Evolutionary conservation across 1,140 invertebrate genomes (phyloP).

Genomic region (Papilio polytes): DNA sequence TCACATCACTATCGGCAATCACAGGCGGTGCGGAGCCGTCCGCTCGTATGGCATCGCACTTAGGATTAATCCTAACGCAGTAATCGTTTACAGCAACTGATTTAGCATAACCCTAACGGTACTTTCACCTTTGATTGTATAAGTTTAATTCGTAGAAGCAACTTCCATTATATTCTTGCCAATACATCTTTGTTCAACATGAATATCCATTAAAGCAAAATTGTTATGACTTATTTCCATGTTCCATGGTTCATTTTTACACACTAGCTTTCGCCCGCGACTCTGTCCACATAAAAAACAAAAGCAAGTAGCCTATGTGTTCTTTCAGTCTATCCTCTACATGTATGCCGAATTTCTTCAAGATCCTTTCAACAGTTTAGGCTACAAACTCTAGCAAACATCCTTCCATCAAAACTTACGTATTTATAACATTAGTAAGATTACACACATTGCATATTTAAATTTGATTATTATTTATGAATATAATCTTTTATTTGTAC

Average conservation of each 20-base stretch:
- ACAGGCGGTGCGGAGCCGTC: neutral
- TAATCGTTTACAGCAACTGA: slow-evolving; percentile 17
- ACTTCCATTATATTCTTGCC: slow-evolving; percentile 1
- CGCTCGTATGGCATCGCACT: neutral
- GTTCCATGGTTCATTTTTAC: too few relatives aligned
- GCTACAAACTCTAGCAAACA: too few relatives aligned
- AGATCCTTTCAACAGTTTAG: too few relatives aligned
- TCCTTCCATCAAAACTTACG: too few relatives aligned
- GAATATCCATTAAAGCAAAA: neutral
- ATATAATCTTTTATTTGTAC: neutral
- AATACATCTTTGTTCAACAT: neutral
- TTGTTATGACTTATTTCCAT: too few relatives aligned
- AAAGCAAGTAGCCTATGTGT: too few relatives aligned
- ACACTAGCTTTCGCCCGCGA: too few relatives aligned
- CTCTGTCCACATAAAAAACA: too few relatives aligned
- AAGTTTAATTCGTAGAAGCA: slow-evolving; percentile 1
- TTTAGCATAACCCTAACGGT: slow-evolving; percentile 15
- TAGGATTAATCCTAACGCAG: neutral
- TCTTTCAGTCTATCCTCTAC: too few relatives aligned
- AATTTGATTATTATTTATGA: neutral
- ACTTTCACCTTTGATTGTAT: slow-evolving; percentile 17
- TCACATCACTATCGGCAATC: too few relatives aligned
- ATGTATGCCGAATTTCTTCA: too few relatives aligned
- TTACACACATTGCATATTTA: neutral
- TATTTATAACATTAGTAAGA: too few relatives aligned